Conservation (phyloP, 2,113 vertebrate genomes). For the Canis aureus region DNA sequence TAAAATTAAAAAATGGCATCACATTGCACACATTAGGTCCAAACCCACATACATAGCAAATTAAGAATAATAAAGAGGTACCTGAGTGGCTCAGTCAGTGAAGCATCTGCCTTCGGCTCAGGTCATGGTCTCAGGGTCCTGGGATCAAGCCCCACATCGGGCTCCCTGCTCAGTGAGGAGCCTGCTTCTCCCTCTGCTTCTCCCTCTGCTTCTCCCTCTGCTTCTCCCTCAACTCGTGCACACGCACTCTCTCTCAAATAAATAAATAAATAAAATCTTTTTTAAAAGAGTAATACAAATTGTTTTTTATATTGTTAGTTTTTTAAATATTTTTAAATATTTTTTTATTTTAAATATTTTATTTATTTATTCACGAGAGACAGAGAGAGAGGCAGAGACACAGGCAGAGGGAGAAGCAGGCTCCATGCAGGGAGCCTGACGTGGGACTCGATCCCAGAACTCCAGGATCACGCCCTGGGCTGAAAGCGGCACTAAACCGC, state of each 20-base stretch:
- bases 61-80: neutral
- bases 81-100: neutral
- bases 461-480: no score
- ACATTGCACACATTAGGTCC: neutral
- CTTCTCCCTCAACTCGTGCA: no score
- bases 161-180: neutral
- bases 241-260: neutral
- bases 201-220: neutral
- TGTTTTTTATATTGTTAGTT: neutral
- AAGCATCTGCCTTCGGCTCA: neutral
- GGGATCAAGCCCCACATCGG: neutral
- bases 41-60: neutral
- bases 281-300: neutral
- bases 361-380: no score
- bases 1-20: neutral
- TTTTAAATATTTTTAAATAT: neutral
- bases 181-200: neutral
- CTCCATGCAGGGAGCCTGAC: no score
- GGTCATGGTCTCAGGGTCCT: neutral
- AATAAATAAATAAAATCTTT: neutral
- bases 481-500: no score
- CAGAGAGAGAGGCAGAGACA: no score
- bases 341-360: no score
- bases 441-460: no score
- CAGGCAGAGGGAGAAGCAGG: no score